Percentiles rank a stretch among this genome's conserved stretches.
These are phyloP conservation scores for Camelus bactrianus DNA, from an alignment of 2,113 vertebrate genomes.

Conservation along the genomic window DNA sequence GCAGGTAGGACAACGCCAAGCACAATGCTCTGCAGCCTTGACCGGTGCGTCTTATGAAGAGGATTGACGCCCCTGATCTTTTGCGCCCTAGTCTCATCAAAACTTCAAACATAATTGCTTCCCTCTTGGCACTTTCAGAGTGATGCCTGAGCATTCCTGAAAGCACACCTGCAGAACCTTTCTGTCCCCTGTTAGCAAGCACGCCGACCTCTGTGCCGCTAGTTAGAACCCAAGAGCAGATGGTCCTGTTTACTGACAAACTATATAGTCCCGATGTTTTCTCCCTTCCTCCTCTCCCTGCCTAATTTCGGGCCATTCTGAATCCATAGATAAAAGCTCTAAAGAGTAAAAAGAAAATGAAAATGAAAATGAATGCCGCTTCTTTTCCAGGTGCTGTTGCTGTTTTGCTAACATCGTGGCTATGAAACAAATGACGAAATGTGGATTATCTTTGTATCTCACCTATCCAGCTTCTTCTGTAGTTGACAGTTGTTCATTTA, in stretches of 20 bases:
- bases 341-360: neutral
- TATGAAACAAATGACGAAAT: constrained; percentile 14
- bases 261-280: neutral
- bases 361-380: neutral
- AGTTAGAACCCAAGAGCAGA: neutral
- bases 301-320: neutral
- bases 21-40: neutral
- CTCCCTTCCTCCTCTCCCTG: neutral
- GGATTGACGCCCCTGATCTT: neutral
- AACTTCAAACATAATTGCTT: neutral
- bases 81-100: neutral
- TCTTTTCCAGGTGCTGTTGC: neutral
- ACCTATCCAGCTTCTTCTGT: neutral
- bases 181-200: neutral
- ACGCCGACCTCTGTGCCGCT: neutral
- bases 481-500: constrained; percentile 29
- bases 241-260: neutral
- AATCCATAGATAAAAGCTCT: neutral
- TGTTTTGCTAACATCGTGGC: neutral
- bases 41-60: neutral
- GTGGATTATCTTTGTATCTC: neutral
- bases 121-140: neutral
- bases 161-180: neutral
- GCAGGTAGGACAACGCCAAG: neutral
- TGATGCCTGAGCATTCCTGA: neutral